A percentile compares a stretch with the other conserved stretches of the same genome.
Evolutionary conservation across 2,113 vertebrate species (phyloP).

Genomic region (Vireo altiloquus): DNA sequence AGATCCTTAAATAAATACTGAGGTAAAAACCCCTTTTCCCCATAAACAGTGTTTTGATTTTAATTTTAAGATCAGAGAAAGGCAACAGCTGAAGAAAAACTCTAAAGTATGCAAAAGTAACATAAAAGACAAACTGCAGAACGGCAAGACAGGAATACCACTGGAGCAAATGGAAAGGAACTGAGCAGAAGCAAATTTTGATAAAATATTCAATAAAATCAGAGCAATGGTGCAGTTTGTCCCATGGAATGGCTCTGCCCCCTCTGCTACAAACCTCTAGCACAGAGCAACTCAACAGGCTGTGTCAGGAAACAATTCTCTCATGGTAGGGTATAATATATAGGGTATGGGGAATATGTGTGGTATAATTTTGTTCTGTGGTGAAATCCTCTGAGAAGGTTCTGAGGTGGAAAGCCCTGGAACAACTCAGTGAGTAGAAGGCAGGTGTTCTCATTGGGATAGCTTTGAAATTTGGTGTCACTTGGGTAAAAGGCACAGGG

Average conservation of each 20-base stretch:
- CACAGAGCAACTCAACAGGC: neutral
- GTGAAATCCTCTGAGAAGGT: neutral
- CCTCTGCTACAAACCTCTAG: neutral
- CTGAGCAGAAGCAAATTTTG: fast-evolving
- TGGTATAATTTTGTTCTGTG: neutral
- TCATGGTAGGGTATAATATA: neutral
- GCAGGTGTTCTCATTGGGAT: neutral
- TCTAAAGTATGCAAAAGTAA: neutral
- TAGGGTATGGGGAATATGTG: too few relatives aligned
- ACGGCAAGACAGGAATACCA: neutral
- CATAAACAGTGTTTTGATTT: too few relatives aligned
- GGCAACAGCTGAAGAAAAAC: neutral
- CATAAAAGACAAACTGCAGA: neutral
- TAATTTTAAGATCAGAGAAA: too few relatives aligned
- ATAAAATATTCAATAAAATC: neutral
- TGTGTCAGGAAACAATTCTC: neutral
- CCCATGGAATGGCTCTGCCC: neutral
- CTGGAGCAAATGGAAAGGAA: neutral
- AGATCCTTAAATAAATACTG: too few relatives aligned
- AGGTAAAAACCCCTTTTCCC: too few relatives aligned
- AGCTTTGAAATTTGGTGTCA: neutral
- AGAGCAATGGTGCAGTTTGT: neutral
- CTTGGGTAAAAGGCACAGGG: neutral
- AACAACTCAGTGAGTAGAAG: neutral
- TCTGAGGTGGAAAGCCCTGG: neutral